These are phyloP conservation scores for Neoniphon sammara DNA, from an alignment of 2,797 vertebrate species.

Conservation along the genomic window DNA sequence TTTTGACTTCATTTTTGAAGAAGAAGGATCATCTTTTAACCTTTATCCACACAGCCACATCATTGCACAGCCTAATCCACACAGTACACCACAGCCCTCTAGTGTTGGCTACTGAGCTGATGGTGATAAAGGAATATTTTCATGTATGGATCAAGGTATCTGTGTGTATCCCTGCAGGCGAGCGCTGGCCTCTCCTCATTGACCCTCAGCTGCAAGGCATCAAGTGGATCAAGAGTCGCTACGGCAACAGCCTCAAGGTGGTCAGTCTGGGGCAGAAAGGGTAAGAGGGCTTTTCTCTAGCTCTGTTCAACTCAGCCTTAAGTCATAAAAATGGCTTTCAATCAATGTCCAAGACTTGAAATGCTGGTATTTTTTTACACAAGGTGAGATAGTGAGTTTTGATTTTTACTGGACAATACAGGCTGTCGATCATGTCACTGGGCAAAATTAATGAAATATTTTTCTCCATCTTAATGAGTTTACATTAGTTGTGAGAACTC, in stretches of 20 bases:
- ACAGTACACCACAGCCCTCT: too few relatives aligned
- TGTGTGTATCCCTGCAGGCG: constrained; percentile 62
- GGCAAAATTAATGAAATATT: background rate
- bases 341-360: background rate
- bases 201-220: constrained; percentile 85
- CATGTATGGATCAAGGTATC: background rate
- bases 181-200: constrained; percentile 84
- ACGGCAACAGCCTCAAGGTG: constrained; percentile 80
- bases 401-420: background rate
- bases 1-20: too few relatives aligned
- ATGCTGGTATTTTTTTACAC: background rate
- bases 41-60: too few relatives aligned
- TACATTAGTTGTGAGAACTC: background rate
- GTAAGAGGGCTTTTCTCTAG: constrained; percentile 62
- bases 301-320: background rate
- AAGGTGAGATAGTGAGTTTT: too few relatives aligned
- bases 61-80: too few relatives aligned
- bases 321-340: background rate
- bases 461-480: background rate
- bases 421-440: background rate
- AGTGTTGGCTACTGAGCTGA: too few relatives aligned
- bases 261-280: constrained; percentile 83
- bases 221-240: constrained; percentile 86
- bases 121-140: background rate
- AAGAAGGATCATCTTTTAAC: too few relatives aligned